Percentiles rank a stretch among this genome's conserved stretches.
phyloP scores from a whole-genome alignment of 2,797 vertebrate species.

The Lutjanus campechanus region DNA sequence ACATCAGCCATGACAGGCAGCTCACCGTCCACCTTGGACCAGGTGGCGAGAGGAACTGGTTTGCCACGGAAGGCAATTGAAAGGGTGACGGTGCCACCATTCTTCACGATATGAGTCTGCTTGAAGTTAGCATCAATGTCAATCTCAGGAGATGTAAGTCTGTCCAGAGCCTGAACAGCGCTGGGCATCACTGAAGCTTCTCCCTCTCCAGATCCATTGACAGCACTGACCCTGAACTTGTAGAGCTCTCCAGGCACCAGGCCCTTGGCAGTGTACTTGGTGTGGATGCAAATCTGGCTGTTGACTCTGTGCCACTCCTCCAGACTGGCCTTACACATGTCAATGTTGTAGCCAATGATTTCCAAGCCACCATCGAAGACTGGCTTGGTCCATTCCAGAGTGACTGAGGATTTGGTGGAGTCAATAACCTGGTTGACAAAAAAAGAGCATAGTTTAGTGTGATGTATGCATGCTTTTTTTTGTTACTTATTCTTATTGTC shows the following conservation, averaged over 20 bases:
- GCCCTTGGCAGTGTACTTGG: constrained; percentile 91
- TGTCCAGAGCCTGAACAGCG: constrained; percentile 92
- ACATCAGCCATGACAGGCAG: constrained; percentile 93
- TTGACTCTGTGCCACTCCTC: constrained; percentile 98
- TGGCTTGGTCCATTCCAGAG: constrained; percentile 95
- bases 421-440: constrained; percentile 81
- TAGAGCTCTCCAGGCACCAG: constrained; percentile 94
- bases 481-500: background rate
- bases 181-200: constrained; percentile 91
- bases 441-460: background rate
- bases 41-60: constrained; percentile 93
- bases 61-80: constrained; percentile 93
- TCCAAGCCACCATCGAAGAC: constrained; percentile 97
- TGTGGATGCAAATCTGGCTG: constrained; percentile 92
- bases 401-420: constrained; percentile 95
- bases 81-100: constrained; percentile 92
- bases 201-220: constrained; percentile 94
- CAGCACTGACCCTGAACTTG: constrained; percentile 96
- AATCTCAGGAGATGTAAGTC: constrained; percentile 95
- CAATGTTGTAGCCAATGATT: constrained; percentile 98
- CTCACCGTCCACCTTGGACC: constrained; percentile 93
- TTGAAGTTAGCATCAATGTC: constrained; percentile 96
- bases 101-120: constrained; percentile 96
- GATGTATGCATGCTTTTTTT: background rate
- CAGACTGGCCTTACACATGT: constrained; percentile 98